Evolutionary conservation across 2,888 invertebrate genomes (phyloP).

Genomic region (Chalcosyrphus nemorum): DNA sequence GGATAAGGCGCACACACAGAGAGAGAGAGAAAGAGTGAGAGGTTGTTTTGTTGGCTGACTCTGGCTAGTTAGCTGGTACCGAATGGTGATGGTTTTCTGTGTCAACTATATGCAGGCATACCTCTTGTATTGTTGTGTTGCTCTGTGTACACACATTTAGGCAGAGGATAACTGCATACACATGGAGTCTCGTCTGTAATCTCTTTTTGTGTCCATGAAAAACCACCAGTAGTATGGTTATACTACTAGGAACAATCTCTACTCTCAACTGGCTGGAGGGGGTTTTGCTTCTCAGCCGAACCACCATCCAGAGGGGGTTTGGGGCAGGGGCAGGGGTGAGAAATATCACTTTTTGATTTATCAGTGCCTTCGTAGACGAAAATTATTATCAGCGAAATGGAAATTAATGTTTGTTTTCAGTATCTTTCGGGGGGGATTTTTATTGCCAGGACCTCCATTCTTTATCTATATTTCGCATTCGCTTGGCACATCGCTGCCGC

Average conservation of each 20-base stretch:
- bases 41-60: constrained; percentile 21
- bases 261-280: constrained; percentile 7
- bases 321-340: constrained; percentile 41
- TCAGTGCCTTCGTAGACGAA: constrained; percentile 73
- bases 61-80: constrained; percentile 6
- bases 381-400: constrained; percentile 73
- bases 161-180: constrained; percentile 72
- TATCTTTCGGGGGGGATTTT: constrained; percentile 63
- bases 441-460: constrained; percentile 57
- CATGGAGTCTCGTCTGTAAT: constrained; percentile 62
- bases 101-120: constrained; percentile 67
- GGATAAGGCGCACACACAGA: constrained; percentile 65
- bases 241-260: constrained; percentile 11
- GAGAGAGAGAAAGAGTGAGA: too few relatives aligned
- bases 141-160: constrained; percentile 48
- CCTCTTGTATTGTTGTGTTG: constrained; percentile 17
- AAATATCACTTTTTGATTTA: constrained; percentile 73
- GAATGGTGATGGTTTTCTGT: constrained; percentile 54
- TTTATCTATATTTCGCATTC: constrained; percentile 4
- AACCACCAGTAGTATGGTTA: constrained; percentile 25
- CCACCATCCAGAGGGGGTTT: too few relatives aligned
- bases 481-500: too few relatives aligned
- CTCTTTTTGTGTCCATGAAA: constrained; percentile 66
- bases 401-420: constrained; percentile 72
- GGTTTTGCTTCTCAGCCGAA: too few relatives aligned